phyloP scores from a whole-genome alignment of 2,113 vertebrate genomes.

The Cygnus atratus region DNA sequence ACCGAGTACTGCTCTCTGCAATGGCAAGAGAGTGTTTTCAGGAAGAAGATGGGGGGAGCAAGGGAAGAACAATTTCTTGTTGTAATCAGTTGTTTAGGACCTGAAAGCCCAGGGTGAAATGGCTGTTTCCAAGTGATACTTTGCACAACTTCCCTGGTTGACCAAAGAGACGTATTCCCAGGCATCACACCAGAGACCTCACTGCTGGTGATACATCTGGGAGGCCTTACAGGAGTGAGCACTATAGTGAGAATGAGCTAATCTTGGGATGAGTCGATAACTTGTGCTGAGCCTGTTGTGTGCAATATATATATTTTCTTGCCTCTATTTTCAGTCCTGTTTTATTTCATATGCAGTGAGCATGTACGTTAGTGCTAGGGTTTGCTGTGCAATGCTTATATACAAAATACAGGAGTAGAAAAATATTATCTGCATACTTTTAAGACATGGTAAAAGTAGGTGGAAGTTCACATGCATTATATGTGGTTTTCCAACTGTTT shows the following conservation, averaged over 20 bases:
- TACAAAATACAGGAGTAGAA: neutral
- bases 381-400: neutral
- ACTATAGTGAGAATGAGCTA: neutral
- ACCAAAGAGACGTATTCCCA: neutral
- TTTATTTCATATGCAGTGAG: neutral
- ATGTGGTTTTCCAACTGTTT: neutral
- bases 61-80: neutral
- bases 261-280: neutral
- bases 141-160: neutral
- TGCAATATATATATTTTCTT: neutral
- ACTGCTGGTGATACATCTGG: neutral
- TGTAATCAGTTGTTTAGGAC: neutral
- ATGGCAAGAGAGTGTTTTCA: neutral
- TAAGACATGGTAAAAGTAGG: neutral
- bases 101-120: neutral
- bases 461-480: neutral
- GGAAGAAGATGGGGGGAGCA: neutral
- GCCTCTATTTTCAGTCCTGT: neutral
- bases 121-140: neutral
- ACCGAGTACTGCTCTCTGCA: neutral
- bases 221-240: neutral
- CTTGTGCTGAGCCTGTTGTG: neutral
- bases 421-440: neutral
- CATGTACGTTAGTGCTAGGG: rapidly evolving
- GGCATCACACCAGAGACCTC: neutral